Conservation (phyloP, 1,140 invertebrate species). For the Listronotus oregonensis region DNA sequence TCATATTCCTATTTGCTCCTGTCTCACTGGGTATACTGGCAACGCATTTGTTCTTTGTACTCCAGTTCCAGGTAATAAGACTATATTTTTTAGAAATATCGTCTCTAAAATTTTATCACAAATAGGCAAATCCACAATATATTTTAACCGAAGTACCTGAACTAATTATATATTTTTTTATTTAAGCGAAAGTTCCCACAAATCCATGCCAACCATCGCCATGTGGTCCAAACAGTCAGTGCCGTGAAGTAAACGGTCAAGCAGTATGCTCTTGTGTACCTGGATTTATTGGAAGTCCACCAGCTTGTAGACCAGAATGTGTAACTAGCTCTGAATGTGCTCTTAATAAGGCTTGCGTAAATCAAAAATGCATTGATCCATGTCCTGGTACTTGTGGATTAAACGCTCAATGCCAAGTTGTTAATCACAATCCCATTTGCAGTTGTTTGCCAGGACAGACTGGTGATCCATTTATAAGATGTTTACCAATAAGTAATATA, state of each 20-base stretch:
- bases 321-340: conserved; percentile 67
- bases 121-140: not conserved
- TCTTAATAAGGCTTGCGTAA: conserved; percentile 65
- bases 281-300: conserved; percentile 67
- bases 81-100: not conserved
- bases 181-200: conserved; percentile 41
- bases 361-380: conserved; percentile 68
- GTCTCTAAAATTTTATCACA: not conserved
- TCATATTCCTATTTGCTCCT: conserved; percentile 74
- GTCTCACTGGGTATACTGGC: conserved; percentile 68
- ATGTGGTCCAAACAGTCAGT: conserved; percentile 69
- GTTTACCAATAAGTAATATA: conserved; percentile 57
- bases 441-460: conserved; percentile 63
- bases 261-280: conserved; percentile 66
- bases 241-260: conserved; percentile 63
- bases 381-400: conserved; percentile 68
- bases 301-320: conserved; percentile 68
- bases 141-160: too few species aligned
- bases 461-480: conserved; percentile 68
- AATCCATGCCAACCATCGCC: conserved; percentile 66
- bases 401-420: conserved; percentile 65
- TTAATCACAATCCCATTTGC: conserved; percentile 69
- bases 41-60: conserved; percentile 72
- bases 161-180: conserved; percentile 18
- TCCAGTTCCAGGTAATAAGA: conserved; percentile 57